phyloP scores from a whole-genome alignment of 2,888 invertebrate species.

The Rhingia campestris region DNA sequence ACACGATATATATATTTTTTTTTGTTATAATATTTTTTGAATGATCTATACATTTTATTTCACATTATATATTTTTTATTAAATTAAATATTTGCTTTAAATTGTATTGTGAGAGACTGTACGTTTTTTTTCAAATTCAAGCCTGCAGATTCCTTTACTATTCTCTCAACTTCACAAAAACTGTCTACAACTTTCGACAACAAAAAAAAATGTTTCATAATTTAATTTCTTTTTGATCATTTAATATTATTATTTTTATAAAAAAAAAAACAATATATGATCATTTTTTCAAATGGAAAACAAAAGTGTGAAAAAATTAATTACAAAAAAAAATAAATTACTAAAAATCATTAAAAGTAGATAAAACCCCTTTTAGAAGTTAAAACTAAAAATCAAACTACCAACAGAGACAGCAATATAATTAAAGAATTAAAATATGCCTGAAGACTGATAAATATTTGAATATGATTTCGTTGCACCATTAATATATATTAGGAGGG shows the following conservation, averaged over 20 bases:
- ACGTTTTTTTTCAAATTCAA: conserved; percentile 39
- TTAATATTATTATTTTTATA: conserved; percentile 12
- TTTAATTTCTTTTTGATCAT: conserved; percentile 24
- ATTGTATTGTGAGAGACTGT: conserved; percentile 62
- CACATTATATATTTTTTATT: conserved; percentile 48
- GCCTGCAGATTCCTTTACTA: conserved; percentile 68
- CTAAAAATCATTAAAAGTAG: conserved; percentile 45
- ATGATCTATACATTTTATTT: conserved; percentile 65
- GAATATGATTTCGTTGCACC: conserved; percentile 64
- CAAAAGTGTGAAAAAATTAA: conserved; percentile 25
- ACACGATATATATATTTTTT: conserved; percentile 11
- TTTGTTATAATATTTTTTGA: conserved; percentile 59
- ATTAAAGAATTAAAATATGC: conserved; percentile 24
- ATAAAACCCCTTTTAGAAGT: conserved; percentile 51
- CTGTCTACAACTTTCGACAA: conserved; percentile 59
- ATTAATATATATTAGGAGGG: conserved; percentile 59
- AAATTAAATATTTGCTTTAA: conserved; percentile 50
- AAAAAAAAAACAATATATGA: conserved; percentile 2
- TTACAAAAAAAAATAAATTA: conserved; percentile 24
- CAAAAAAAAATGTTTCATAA: conserved; percentile 4
- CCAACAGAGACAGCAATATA: conserved; percentile 19
- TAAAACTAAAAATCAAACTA: conserved; percentile 25
- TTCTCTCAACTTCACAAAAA: conserved; percentile 57
- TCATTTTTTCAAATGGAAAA: background rate
- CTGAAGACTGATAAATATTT: conserved; percentile 37